Conservation (phyloP, 2,113 vertebrate genomes). For the Mola mola region DNA sequence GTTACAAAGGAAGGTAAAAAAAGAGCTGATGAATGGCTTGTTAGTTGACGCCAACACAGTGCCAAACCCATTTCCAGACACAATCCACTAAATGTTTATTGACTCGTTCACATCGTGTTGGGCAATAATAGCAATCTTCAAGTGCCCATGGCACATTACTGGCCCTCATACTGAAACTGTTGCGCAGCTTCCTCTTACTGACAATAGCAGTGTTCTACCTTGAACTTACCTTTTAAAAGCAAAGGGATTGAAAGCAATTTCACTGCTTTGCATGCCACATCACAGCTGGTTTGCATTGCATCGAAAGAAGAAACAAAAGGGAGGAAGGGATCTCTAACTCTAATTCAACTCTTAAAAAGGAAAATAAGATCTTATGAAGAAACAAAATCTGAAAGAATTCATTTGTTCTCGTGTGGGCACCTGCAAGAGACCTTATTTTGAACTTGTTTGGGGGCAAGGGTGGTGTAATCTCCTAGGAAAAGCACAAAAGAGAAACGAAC, state of each 20-base stretch:
- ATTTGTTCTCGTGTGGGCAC: not conserved
- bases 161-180: constrained; percentile 31
- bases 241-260: not conserved
- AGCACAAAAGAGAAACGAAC: constrained; percentile 49
- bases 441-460: too few relatives aligned
- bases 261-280: not conserved
- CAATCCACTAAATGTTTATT: constrained; percentile 22
- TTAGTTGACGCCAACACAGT: not conserved
- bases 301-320: constrained; percentile 1
- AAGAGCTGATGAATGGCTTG: not conserved
- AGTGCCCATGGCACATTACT: constrained; percentile 39
- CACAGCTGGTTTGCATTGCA: constrained; percentile 27
- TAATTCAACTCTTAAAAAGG: not conserved
- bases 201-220: constrained; percentile 1
- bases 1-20: not conserved
- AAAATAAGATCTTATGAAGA: not conserved
- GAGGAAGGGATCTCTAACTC: not conserved
- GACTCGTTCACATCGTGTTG: constrained; percentile 32
- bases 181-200: constrained; percentile 16
- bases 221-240: constrained; percentile 13
- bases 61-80: constrained; percentile 19
- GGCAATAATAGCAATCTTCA: constrained; percentile 43
- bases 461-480: constrained; percentile 10
- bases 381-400: not conserved
- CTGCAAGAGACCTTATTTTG: not conserved